Base-by-base conservation (phyloP, 64 coral and sea anemone genomes). In the Hydrozoanthus tunicans region DNA sequence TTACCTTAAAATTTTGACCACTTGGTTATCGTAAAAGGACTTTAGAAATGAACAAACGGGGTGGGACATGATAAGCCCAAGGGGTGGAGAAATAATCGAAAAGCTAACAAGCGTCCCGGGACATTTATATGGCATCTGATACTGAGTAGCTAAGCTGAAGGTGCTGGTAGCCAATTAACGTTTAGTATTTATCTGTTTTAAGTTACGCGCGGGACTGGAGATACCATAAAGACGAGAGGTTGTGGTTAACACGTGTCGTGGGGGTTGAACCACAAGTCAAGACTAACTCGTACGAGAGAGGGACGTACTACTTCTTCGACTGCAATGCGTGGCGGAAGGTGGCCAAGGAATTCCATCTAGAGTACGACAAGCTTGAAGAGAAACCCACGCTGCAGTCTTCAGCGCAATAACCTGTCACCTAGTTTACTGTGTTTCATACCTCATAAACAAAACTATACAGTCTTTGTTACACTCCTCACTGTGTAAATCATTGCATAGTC, bases 291-390 rank as follows among this genome's bases (percentile, higher is more conserved):
- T 98, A 95, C 14, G 96, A 98, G 63, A 80, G 94, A 15, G 96
- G 96, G 26, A 98, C 96, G 6, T 98, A 98, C 54, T 98, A 98
- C 79, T 95, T 98, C 69, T 98, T 98, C 80, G 96, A 98, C 84
- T 98, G 94, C 74, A 91, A 74, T 6, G 73, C 94, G 57, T 98
- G 96, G 96, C 89, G 93, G 58, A 98, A 95, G 62, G 93, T 98
- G 24, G 91, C 96, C 1, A 95, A 94, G 83, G 96, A 98, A 82
- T 98, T 98, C 71, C 94, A 93, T 68, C 57, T 98, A 70, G 96
- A 98, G 43, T 98, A 98, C 73, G 93, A 98, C 17, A 98, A 98
- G 66, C 90, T 98, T 3, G 96, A 98, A 43, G 96, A 98, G 77
- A 98, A 95, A 78, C 96, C 96, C 0, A 91, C 96, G 12, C 58